These are phyloP conservation scores for Myzus persicae DNA, from an alignment of 1,140 invertebrate genomes.

Conservation along the genomic window DNA sequence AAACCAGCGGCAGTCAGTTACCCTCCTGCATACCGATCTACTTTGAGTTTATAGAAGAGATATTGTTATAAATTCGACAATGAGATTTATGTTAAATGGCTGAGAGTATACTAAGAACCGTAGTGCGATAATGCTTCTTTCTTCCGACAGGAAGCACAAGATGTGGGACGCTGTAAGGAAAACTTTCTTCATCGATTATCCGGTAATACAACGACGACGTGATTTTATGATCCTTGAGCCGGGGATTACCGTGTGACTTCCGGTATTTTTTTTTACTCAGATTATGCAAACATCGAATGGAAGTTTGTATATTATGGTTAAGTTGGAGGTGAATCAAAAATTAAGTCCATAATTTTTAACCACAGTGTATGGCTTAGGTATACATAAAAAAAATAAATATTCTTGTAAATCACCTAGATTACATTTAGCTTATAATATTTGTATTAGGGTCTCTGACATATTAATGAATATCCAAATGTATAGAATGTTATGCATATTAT, in stretches of 20 bases:
- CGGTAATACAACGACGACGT: background rate
- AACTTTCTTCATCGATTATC: slow-evolving; percentile 39
- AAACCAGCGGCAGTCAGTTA: background rate
- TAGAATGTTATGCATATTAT: background rate
- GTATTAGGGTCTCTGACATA: background rate
- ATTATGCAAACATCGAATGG: slow-evolving; percentile 12
- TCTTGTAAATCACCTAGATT: background rate
- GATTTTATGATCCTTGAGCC: background rate
- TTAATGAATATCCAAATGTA: background rate
- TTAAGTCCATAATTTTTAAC: background rate
- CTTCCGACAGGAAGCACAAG: background rate
- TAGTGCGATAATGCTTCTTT: slow-evolving; percentile 33
- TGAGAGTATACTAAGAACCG: background rate
- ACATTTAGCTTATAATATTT: background rate
- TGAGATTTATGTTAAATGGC: slow-evolving; percentile 41
- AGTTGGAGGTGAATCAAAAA: background rate
- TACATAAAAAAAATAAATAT: slow-evolving; percentile 10
- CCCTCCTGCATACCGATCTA: background rate
- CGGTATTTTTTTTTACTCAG: background rate
- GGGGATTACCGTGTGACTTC: background rate
- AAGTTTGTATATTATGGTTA: background rate
- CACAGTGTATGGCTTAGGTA: background rate
- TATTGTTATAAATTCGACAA: slow-evolving; percentile 53
- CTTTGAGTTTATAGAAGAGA: slow-evolving; percentile 13
- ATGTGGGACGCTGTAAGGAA: background rate